These are phyloP conservation scores for Lacerta bilineata DNA, from an alignment of 2,797 vertebrate species.

Conservation along the genomic window DNA sequence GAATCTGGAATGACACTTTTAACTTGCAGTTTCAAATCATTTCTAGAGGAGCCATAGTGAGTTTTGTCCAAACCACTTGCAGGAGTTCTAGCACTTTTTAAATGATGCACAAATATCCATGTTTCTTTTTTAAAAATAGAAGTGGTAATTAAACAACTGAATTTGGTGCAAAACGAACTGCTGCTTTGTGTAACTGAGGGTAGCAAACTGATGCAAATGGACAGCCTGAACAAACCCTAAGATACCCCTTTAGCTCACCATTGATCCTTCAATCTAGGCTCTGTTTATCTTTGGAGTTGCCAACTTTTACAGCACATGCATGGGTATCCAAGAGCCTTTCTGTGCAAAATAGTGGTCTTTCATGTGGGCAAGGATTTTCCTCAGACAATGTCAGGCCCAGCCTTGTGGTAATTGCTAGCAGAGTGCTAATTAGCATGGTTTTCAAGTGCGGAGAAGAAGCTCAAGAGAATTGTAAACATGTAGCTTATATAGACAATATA, in stretches of 20 bases:
- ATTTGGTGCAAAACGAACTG: not conserved
- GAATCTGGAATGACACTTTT: not conserved
- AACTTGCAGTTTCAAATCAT: not conserved
- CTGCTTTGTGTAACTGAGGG: not conserved
- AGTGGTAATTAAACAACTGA: not conserved
- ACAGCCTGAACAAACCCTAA: too few relatives aligned
- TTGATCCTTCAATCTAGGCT: too few relatives aligned
- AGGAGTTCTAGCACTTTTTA: not conserved
- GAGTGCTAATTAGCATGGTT: not conserved
- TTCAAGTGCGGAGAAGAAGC: not conserved
- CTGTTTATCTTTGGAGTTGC: too few relatives aligned
- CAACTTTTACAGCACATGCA: too few relatives aligned
- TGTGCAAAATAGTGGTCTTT: not conserved
- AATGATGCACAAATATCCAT: not conserved
- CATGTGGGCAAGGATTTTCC: not conserved
- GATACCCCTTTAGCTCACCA: too few relatives aligned
- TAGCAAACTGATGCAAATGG: not conserved
- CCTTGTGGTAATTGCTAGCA: not conserved
- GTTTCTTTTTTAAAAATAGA: not conserved
- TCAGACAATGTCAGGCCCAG: not conserved
- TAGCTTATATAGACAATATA: too few relatives aligned
- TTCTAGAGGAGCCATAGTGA: not conserved
- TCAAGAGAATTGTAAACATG: not conserved
- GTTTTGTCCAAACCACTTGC: not conserved
- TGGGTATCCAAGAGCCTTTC: not conserved